Percentiles rank a stretch among this genome's conserved stretches.
These are phyloP conservation scores for Melanotaenia nigrans DNA, from an alignment of 2,797 vertebrate genomes.

Conservation along the genomic window DNA sequence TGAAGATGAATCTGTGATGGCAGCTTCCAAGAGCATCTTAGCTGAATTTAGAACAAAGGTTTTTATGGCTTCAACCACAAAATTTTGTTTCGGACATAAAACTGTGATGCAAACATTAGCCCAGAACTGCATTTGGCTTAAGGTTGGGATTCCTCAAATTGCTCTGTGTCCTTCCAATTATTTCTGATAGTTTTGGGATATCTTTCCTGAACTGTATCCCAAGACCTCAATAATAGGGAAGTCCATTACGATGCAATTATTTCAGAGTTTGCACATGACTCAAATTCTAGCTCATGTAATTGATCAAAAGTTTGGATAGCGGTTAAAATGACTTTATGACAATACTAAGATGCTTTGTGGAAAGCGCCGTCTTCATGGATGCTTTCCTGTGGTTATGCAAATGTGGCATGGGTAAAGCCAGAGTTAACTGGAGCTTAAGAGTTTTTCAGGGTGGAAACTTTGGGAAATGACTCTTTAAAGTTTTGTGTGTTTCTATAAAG, in stretches of 20 bases:
- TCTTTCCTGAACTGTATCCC: not conserved
- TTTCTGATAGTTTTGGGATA: not conserved
- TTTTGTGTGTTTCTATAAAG: constrained; percentile 23
- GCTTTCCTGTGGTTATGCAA: constrained; percentile 25
- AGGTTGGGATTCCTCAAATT: not conserved
- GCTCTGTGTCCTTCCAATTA: not conserved
- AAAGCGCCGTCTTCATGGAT: constrained; percentile 24
- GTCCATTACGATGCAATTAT: no score
- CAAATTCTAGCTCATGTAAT: not conserved
- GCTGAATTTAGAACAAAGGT: constrained; percentile 28
- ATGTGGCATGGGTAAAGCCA: constrained; percentile 39
- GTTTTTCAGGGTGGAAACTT: constrained; percentile 21
- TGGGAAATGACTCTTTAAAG: constrained; percentile 54
- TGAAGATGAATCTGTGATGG: constrained; percentile 4
- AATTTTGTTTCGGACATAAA: not conserved
- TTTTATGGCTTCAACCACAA: not conserved
- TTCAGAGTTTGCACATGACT: not conserved
- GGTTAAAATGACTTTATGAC: constrained; percentile 2
- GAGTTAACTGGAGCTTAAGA: constrained; percentile 45
- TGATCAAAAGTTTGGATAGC: not conserved
- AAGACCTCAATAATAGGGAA: no score
- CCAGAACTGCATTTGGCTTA: not conserved
- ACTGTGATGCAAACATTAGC: not conserved
- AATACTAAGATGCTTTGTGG: constrained; percentile 50
- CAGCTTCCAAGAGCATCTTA: constrained; percentile 46